Evolutionary conservation across 2,797 vertebrate genomes (phyloP).

Genomic region (Poecile montanus): DNA sequence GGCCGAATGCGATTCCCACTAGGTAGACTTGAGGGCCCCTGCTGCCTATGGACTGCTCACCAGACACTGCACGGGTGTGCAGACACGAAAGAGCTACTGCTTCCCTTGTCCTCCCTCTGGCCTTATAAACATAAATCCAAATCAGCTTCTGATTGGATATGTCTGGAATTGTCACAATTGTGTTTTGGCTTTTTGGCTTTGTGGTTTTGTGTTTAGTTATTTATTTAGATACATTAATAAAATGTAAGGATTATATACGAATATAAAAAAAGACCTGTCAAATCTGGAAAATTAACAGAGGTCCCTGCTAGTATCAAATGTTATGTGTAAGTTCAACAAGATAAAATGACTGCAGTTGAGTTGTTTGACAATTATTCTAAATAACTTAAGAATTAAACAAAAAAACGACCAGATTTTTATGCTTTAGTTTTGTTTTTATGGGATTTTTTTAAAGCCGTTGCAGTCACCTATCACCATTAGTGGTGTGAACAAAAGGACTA

Average conservation of each 20-base stretch:
- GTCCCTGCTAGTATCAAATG: not conserved
- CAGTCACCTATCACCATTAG: not conserved
- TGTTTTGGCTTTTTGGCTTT: not conserved
- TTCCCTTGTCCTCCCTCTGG: not conserved
- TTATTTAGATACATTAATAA: not conserved
- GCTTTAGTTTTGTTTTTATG: not conserved
- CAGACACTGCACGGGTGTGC: not conserved
- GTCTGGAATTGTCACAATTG: not conserved
- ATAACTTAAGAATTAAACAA: not conserved
- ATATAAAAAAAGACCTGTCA: not conserved
- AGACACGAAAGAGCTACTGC: not conserved
- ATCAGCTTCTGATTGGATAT: fast-evolving
- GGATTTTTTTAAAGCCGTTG: not conserved
- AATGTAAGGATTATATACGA: not conserved
- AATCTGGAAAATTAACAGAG: not conserved
- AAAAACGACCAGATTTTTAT: not conserved
- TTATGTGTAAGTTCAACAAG: not conserved
- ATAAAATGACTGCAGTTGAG: not conserved
- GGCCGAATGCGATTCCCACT: not conserved
- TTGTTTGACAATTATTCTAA: not conserved
- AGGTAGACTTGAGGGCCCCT: not conserved
- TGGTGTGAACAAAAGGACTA: not conserved
- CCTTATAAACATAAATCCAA: not conserved
- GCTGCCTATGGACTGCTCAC: fast-evolving
- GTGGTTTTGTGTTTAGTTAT: fast-evolving